Evolutionary conservation across 2,888 invertebrate species (phyloP).

Genomic region (Sclerodermus sp.): DNA sequence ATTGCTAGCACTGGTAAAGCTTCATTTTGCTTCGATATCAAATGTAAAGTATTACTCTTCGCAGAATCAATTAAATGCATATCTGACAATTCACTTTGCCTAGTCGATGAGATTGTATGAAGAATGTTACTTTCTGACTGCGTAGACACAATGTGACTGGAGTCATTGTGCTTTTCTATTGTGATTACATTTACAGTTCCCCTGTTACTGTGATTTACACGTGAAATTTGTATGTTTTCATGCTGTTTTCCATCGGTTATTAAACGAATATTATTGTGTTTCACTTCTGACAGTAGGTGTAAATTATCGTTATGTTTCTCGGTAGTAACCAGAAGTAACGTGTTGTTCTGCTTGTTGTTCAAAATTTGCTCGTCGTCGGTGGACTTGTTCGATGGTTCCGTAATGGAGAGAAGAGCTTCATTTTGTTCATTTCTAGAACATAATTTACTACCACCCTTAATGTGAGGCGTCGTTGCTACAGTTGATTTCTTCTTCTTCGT

Average conservation of each 20-base stretch:
- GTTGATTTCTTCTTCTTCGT: slow-evolving; percentile 33
- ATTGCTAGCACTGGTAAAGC: slow-evolving; percentile 44
- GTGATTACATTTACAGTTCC: slow-evolving; percentile 28
- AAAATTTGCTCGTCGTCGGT: slow-evolving; percentile 23
- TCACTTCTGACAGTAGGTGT: slow-evolving; percentile 29
- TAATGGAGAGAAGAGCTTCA: slow-evolving; percentile 36
- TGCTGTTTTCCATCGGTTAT: slow-evolving; percentile 23
- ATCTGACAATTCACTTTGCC: slow-evolving; percentile 30
- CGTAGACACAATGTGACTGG: slow-evolving; percentile 16
- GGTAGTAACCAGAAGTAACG: slow-evolving; percentile 31
- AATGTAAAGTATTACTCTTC: slow-evolving; percentile 43
- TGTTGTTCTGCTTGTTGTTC: slow-evolving; percentile 25
- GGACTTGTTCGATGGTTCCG: slow-evolving; percentile 26
- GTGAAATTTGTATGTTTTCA: slow-evolving; percentile 21
- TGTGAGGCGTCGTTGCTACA: slow-evolving; percentile 8
- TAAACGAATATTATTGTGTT: slow-evolving; percentile 25
- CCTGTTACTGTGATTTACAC: slow-evolving; percentile 14
- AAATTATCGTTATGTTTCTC: slow-evolving; percentile 24
- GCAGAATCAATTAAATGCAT: slow-evolving; percentile 40
- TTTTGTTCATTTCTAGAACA: slow-evolving; percentile 31
- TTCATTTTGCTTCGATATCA: slow-evolving; percentile 48
- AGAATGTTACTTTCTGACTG: slow-evolving; percentile 20
- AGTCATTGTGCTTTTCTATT: slow-evolving; percentile 24
- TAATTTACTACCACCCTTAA: slow-evolving; percentile 14
- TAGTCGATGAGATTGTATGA: slow-evolving; percentile 15